Evolutionary conservation across 2,888 invertebrate genomes (phyloP).

Genomic region (Nymphalis c-album): DNA sequence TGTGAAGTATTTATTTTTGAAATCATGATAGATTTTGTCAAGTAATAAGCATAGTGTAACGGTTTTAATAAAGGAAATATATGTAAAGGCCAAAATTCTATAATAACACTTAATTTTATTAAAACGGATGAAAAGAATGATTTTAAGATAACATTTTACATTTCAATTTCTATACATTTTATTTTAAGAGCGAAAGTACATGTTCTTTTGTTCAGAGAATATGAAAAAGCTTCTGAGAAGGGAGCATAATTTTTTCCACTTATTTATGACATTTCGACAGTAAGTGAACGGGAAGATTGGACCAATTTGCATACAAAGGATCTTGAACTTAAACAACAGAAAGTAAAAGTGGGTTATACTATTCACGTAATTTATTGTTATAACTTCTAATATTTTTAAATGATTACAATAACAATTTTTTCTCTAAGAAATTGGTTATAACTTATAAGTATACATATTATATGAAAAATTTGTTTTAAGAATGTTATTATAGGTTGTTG

Average conservation of each 20-base stretch:
- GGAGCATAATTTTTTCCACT: constrained; percentile 46
- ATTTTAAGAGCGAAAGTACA: constrained; percentile 10
- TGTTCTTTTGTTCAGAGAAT: constrained; percentile 7
- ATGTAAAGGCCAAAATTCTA: neutral
- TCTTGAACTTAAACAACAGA: constrained; percentile 44
- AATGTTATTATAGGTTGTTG: too few species aligned
- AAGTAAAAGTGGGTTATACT: constrained; percentile 36
- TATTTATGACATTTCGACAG: constrained; percentile 57
- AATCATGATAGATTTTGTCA: too few species aligned
- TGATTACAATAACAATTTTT: neutral
- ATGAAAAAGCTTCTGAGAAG: constrained; percentile 42
- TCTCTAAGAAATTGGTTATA: too few species aligned
- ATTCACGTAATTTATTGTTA: constrained; percentile 45
- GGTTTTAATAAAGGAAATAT: too few species aligned
- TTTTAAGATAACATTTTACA: neutral
- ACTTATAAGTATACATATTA: too few species aligned
- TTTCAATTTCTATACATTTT: neutral
- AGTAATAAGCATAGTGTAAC: too few species aligned
- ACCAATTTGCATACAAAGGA: constrained; percentile 68
- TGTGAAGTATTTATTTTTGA: too few species aligned
- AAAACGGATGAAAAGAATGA: neutral
- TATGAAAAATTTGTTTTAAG: too few species aligned
- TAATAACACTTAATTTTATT: neutral
- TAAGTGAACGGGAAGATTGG: constrained; percentile 58
- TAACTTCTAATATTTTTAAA: constrained; percentile 39